phyloP scores from a whole-genome alignment of 2,113 vertebrate species.

The Dendrocopos noguchii region DNA sequence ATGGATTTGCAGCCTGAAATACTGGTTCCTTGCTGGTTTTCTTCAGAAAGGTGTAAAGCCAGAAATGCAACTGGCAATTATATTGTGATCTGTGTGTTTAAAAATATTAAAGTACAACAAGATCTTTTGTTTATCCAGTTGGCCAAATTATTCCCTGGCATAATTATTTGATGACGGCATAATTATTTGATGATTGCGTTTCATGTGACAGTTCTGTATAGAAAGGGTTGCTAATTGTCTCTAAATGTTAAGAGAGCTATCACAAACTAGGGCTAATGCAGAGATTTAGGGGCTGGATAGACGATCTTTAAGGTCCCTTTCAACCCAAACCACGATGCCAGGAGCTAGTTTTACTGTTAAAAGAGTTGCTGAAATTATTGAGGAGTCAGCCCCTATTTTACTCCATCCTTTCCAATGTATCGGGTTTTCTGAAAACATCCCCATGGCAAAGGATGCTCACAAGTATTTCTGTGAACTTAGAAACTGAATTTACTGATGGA shows the following conservation, averaged over 20 bases:
- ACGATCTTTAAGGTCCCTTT: neutral
- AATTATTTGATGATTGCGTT: neutral
- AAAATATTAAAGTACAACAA: constrained; percentile 20
- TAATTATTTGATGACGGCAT: neutral
- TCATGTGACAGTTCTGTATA: neutral
- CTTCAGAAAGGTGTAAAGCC: constrained; percentile 28
- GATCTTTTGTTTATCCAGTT: constrained; percentile 4
- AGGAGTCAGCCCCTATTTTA: neutral
- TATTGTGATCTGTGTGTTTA: neutral
- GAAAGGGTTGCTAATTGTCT: neutral
- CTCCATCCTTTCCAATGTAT: neutral
- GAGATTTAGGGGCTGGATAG: neutral
- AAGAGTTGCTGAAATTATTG: neutral
- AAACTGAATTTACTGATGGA: neutral
- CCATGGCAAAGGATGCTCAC: neutral
- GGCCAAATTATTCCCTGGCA: neutral
- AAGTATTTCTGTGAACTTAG: neutral
- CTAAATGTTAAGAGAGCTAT: neutral
- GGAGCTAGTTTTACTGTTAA: neutral
- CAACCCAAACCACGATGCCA: neutral
- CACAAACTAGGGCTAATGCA: neutral
- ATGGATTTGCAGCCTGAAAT: constrained; percentile 32
- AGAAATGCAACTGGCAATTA: constrained; percentile 37
- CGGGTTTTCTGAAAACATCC: neutral
- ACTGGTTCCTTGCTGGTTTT: constrained; percentile 33